These are phyloP conservation scores for Trialeurodes vaporariorum DNA, from an alignment of 1,140 invertebrate genomes.

Conservation along the genomic window DNA sequence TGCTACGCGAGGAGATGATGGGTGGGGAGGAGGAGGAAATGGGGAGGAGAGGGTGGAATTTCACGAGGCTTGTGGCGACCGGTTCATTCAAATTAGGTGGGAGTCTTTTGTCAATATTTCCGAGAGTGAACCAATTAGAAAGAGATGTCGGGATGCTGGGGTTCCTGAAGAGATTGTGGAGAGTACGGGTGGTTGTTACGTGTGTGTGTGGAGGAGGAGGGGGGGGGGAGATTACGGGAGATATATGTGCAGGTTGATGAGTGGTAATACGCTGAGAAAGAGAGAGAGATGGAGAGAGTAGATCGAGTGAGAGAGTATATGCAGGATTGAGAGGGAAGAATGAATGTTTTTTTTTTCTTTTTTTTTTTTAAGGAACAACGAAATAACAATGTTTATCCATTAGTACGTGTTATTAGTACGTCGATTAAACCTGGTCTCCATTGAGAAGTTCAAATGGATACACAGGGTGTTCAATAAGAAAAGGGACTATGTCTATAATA, in stretches of 20 bases:
- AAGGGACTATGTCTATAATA: too few species aligned
- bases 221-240: background rate
- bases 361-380: background rate
- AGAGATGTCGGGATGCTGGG: background rate
- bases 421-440: background rate
- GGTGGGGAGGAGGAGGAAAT: too few species aligned
- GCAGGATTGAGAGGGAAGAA: too few species aligned
- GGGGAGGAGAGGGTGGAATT: too few species aligned
- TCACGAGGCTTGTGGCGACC: too few species aligned
- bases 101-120: background rate
- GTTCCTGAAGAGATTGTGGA: too few species aligned
- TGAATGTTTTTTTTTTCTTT: too few species aligned
- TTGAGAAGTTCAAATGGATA: background rate
- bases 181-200: too few species aligned
- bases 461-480: background rate
- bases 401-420: background rate
- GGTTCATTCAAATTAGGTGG: background rate
- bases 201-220: too few species aligned
- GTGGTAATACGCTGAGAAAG: background rate
- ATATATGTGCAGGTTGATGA: background rate
- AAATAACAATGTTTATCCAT: constrained; percentile 1
- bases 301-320: too few species aligned
- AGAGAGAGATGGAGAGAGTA: too few species aligned
- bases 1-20: too few species aligned
- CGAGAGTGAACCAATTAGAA: background rate